phyloP scores from a whole-genome alignment of 2,113 vertebrate species.

The Tetrao urogallus region DNA sequence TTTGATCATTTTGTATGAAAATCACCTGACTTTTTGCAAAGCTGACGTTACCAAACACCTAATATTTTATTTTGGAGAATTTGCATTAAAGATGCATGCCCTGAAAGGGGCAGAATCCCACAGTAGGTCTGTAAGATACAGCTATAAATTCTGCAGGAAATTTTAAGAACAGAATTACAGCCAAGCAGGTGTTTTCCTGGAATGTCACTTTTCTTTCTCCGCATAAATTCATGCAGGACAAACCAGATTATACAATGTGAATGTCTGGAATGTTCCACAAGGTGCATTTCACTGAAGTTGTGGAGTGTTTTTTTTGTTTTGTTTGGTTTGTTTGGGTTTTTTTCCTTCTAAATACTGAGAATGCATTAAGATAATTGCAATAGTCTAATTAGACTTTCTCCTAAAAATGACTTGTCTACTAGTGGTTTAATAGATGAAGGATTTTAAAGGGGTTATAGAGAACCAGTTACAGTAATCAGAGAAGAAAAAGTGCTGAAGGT shows the following conservation, averaged over 20 bases:
- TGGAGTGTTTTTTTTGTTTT: background rate
- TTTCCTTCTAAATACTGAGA: constrained; percentile 10
- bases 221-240: background rate
- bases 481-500: constrained; percentile 78
- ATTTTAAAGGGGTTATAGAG: constrained; percentile 69
- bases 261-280: constrained; percentile 41
- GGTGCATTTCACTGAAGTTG: constrained; percentile 31
- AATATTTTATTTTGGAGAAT: background rate
- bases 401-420: constrained; percentile 72
- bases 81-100: background rate
- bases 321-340: background rate
- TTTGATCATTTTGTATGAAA: background rate
- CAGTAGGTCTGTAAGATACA: background rate
- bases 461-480: constrained; percentile 74
- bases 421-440: constrained; percentile 69
- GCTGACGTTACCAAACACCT: background rate
- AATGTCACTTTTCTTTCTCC: background rate
- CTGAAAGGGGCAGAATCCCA: background rate
- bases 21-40: background rate
- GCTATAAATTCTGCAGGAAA: background rate
- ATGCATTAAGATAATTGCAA: constrained; percentile 72
- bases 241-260: constrained; percentile 17
- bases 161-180: background rate
- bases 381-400: constrained; percentile 64
- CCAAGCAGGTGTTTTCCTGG: background rate